Percentiles rank a stretch among this genome's conserved stretches.
phyloP scores from a whole-genome alignment of 2,113 vertebrate genomes.

The Silurus meridionalis region DNA sequence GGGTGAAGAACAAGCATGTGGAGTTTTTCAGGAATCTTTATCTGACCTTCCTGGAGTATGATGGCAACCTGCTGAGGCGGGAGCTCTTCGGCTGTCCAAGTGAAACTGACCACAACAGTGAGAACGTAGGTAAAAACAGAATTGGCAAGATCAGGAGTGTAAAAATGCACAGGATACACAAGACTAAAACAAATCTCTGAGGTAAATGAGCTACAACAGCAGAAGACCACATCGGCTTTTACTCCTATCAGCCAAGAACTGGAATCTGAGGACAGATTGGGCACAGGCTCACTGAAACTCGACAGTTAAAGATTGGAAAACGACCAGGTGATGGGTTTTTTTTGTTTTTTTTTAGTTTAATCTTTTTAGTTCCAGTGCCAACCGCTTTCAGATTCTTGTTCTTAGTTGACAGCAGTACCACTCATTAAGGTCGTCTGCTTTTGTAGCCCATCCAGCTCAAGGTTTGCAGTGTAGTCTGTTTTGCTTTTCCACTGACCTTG shows the following conservation, averaged over 20 bases:
- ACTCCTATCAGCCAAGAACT: background rate
- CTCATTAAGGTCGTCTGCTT: background rate
- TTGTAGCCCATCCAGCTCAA: background rate
- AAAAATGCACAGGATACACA: no score
- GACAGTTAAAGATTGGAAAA: no score
- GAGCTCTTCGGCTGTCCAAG: conserved; percentile 97
- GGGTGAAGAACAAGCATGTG: conserved; percentile 98
- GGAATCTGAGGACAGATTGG: background rate
- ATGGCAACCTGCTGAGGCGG: conserved; percentile 89
- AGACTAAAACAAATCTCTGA: background rate
- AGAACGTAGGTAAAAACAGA: conserved; percentile 80
- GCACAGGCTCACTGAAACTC: no score
- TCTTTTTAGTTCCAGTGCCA: background rate
- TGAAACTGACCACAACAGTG: conserved; percentile 89
- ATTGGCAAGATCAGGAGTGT: no score
- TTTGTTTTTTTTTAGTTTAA: no score
- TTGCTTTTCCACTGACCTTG: background rate
- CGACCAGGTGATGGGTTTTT: no score
- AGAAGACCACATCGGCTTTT: background rate
- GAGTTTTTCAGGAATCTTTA: conserved; percentile 98
- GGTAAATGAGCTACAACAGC: background rate
- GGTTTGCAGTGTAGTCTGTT: background rate
- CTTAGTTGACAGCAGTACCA: background rate
- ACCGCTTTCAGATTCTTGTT: background rate
- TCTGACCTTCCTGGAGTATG: conserved; percentile 96